These are phyloP conservation scores for Tetragonula clypearis DNA, from an alignment of 1,140 invertebrate species.

Conservation along the genomic window DNA sequence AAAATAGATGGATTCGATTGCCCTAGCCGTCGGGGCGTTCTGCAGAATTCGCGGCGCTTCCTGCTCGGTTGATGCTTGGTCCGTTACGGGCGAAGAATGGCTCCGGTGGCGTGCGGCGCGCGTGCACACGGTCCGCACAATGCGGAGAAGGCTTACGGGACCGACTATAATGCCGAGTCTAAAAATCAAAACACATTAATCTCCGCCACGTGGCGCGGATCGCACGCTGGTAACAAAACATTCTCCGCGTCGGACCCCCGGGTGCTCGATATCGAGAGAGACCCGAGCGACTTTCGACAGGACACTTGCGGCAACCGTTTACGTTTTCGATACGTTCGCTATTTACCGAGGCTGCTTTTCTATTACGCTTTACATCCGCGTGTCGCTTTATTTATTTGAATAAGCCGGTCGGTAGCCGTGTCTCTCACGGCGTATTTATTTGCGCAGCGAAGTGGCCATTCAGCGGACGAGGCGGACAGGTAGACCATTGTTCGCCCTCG, in stretches of 20 bases:
- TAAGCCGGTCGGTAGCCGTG: not conserved
- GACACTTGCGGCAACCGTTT: slow-evolving; percentile 57
- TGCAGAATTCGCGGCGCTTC: slow-evolving; percentile 48
- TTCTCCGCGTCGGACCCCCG: slow-evolving; percentile 37
- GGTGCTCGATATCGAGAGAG: slow-evolving; percentile 42
- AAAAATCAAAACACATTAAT: slow-evolving; percentile 83
- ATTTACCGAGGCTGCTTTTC: slow-evolving; percentile 19
- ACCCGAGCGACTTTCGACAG: slow-evolving; percentile 9
- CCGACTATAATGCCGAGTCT: slow-evolving; percentile 78
- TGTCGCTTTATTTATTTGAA: slow-evolving; percentile 29
- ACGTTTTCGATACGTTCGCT: slow-evolving; percentile 53
- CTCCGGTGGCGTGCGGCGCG: slow-evolving; percentile 64
- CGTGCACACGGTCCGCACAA: slow-evolving; percentile 63
- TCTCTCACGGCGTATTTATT: slow-evolving; percentile 21
- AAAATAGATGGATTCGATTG: slow-evolving; percentile 55
- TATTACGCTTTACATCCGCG: not conserved
- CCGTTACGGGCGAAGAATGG: slow-evolving; percentile 39
- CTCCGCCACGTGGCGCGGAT: slow-evolving; percentile 79
- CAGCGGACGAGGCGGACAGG: not conserved
- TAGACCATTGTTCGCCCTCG: slow-evolving; percentile 1
- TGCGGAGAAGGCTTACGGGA: slow-evolving; percentile 69
- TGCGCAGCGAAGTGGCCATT: slow-evolving; percentile 17
- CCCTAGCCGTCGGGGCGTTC: slow-evolving; percentile 15
- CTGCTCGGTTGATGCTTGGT: slow-evolving; percentile 13
- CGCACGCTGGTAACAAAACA: slow-evolving; percentile 74